Evolutionary conservation across 2,113 vertebrate species (phyloP), one percentile per base, ranked within the genome.

Genomic region (Dasypus novemcinctus): DNA sequence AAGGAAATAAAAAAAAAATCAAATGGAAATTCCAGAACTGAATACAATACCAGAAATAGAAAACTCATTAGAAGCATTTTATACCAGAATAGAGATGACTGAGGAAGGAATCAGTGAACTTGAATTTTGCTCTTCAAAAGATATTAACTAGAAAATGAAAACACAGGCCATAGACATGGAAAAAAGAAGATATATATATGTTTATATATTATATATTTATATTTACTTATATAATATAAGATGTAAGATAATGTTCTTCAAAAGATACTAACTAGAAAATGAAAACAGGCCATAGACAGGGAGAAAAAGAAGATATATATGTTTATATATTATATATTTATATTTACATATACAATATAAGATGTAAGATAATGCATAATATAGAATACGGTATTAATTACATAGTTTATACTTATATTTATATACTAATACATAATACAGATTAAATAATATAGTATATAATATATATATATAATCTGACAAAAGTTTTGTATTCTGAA

Each of bases 111-210:
- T 18, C 5, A 18, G 20, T 43, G 13, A 66, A 52, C n/a, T 83
- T 90, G 33, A 29, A 38, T 57, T 90, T 93, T 95, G 10, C 43
- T 54, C 43, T 87, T 91, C 17, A 83, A 84, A 91, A 25, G 52
- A 66, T 43, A 66, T 18, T 59, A n/a, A 57, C 33, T 43, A 72
- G 41, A 59, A 76, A 93, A 87, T 80, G 36, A 78, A 68, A 92
- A 78, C 5, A 84, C 14, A 92, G 52, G n/a, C 7, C 1, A 41
- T 38, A 87, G 11, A 68, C 64, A n/a, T 3, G 11, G 38, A 90
- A 84, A 54, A 41, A 57, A 57, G 20, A 57, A 5, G 20, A 20
- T 36, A 57, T 27, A 36, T 57, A 41, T 3, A 33, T 20, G n/a
- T n/a, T n/a, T n/a, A n/a, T n/a, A n/a, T 17, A 52, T 29, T 54